Evolutionary conservation across 2,888 invertebrate genomes (phyloP).

Genomic region (Mythimna albipuncta): DNA sequence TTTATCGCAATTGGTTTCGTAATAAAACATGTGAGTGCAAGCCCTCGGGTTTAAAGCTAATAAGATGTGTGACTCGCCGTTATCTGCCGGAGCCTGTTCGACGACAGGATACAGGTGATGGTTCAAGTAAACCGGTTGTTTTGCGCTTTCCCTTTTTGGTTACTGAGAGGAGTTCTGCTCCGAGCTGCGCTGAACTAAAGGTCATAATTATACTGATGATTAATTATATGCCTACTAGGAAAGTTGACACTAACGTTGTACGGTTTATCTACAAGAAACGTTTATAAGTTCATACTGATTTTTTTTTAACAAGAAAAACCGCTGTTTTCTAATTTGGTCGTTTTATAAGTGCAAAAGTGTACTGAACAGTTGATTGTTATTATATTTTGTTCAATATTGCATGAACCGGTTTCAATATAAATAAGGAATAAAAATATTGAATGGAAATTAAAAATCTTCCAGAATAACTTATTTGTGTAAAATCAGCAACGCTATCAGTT

Average conservation of each 20-base stretch:
- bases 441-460: not conserved
- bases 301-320: too few species aligned
- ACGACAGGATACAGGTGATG: slow-evolving; percentile 34
- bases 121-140: slow-evolving; percentile 24
- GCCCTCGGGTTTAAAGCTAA: slow-evolving; percentile 1
- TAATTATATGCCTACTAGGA: not conserved
- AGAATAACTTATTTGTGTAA: not conserved
- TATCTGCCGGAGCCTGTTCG: slow-evolving; percentile 6
- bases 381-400: not conserved
- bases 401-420: not conserved
- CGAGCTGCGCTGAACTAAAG: slow-evolving; percentile 11
- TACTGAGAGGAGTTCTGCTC: slow-evolving; percentile 20
- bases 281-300: not conserved
- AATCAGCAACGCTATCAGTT: not conserved
- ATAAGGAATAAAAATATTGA: too few species aligned
- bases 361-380: not conserved
- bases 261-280: not conserved
- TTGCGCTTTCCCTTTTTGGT: slow-evolving; percentile 39
- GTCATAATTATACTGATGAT: not conserved
- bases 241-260: not conserved
- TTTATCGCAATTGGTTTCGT: not conserved
- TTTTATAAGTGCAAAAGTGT: too few species aligned
- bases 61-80: not conserved
- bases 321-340: too few species aligned
- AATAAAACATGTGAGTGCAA: not conserved